Evolutionary conservation across 2,113 vertebrate genomes (phyloP).

Genomic region (Colius striatus): DNA sequence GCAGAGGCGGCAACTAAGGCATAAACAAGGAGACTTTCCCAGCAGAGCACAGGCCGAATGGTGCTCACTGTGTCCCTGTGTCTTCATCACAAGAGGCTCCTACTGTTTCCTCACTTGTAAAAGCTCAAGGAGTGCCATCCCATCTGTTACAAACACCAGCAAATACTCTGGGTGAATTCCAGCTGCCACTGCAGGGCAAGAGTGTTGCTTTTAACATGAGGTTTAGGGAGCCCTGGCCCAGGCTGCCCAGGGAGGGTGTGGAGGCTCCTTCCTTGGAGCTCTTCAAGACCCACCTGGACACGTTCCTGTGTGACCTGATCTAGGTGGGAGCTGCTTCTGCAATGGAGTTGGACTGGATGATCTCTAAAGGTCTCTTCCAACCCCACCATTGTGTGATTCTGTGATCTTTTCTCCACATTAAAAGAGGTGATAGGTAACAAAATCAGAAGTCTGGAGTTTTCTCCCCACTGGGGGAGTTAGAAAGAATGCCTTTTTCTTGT

Average conservation of each 20-base stretch:
- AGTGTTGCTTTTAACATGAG: background rate
- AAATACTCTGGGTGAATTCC: background rate
- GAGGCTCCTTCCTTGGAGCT: no score
- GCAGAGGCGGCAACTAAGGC: background rate
- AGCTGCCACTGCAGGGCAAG: background rate
- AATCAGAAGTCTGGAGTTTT: background rate
- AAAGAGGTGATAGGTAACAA: background rate
- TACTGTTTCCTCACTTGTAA: background rate
- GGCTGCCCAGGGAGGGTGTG: no score
- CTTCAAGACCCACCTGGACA: no score
- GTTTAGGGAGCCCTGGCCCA: no score
- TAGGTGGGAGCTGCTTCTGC: no score
- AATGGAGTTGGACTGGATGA: no score
- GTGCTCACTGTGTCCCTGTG: background rate
- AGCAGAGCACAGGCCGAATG: background rate
- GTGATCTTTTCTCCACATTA: background rate
- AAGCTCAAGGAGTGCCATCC: background rate
- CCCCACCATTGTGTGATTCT: no score
- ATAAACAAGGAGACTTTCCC: conserved; percentile 42
- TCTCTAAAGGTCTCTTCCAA: no score
- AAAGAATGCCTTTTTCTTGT: background rate
- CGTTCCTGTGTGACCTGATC: no score
- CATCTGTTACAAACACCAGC: background rate
- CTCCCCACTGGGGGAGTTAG: background rate
- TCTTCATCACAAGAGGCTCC: background rate